Conservation (phyloP, 2,113 vertebrate species). For the Antechinus flavipes region DNA sequence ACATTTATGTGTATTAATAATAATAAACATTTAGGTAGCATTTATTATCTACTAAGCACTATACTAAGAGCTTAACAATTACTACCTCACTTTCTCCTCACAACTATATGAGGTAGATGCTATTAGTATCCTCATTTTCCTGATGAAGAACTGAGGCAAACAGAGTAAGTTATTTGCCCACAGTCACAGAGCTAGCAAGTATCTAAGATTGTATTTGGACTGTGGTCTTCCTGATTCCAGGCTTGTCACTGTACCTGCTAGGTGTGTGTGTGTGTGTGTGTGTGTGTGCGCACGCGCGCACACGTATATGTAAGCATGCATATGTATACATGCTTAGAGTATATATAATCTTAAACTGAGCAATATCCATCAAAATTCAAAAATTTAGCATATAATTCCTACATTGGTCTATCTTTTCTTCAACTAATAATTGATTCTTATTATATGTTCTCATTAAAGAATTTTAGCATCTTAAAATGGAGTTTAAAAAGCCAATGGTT, state of each 20-base stretch:
- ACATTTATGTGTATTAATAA: not conserved
- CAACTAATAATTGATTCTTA: not conserved
- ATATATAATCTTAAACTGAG: not conserved
- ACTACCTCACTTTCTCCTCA: not conserved
- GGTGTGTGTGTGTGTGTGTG: too few species aligned
- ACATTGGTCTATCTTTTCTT: not conserved
- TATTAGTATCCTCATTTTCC: not conserved
- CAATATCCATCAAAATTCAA: not conserved
- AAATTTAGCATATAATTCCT: not conserved
- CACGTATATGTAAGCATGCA: too few species aligned
- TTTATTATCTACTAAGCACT: not conserved
- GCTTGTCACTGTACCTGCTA: not conserved
- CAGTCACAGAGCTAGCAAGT: not conserved
- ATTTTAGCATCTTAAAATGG: not conserved
- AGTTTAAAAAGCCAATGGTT: not conserved
- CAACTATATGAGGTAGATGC: not conserved
- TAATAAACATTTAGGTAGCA: not conserved
- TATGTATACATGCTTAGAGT: not conserved
- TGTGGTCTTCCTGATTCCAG: not conserved
- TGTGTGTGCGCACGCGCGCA: too few species aligned
- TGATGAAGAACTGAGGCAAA: not conserved
- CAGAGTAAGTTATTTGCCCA: not conserved
- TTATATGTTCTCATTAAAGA: not conserved
- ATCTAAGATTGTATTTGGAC: not conserved
- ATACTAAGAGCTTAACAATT: not conserved